Base-by-base conservation (phyloP, 1,140 invertebrate genomes). In the Zaprionus taronus region DNA sequence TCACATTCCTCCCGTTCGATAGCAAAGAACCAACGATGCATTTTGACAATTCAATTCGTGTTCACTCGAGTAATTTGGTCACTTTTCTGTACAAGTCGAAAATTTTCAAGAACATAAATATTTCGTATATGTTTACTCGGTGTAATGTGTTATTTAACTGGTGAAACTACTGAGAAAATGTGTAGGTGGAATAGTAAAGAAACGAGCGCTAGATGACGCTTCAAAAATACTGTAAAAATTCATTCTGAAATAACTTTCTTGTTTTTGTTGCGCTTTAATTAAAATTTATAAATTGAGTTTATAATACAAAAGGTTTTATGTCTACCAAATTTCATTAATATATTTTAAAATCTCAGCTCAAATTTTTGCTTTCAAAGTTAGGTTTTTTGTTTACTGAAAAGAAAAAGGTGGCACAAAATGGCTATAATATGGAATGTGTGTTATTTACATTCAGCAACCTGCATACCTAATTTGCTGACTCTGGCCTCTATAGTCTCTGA, bases 1-100 rank as follows among this genome's bases (percentile, higher is more conserved):
- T 36, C 64, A 38, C 89, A 91, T 17, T 66, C 66, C 51, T 85
- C 80, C 11, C 77, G 65, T 22, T 91, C 89, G 38, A 70, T 83
- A 28, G 82, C 89, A 70, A 86, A 91, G 60, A 91, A 91, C 90
- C 90, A 91, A 56, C 90, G 90, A 64, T 89, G 89, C 90, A 91
- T 91, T 62, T 20, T 64, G 61, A 24, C 34, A 28, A 1, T 28
- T 5, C 5, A 34, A 14, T 5, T 31, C 61, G 17, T 7, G 47
- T 51, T 51, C 5, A 49, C 5, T 56, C 15, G 14, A 31, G 7
- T 49, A 65, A 53, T 63, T 22, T 62, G 61, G 1, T 17, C 7
- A 51, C 20, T 51, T 51, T 24, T 4, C 24, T 2, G 22, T 12
- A 7, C 1, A 51, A 22, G 2, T 22, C 47, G 1, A 22, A 22